Percentiles rank a stretch among this genome's conserved stretches.
Evolutionary conservation across 35 echinoderm and acorn worm genomes (phyloP).

Genomic region (Ptychodera flava): DNA sequence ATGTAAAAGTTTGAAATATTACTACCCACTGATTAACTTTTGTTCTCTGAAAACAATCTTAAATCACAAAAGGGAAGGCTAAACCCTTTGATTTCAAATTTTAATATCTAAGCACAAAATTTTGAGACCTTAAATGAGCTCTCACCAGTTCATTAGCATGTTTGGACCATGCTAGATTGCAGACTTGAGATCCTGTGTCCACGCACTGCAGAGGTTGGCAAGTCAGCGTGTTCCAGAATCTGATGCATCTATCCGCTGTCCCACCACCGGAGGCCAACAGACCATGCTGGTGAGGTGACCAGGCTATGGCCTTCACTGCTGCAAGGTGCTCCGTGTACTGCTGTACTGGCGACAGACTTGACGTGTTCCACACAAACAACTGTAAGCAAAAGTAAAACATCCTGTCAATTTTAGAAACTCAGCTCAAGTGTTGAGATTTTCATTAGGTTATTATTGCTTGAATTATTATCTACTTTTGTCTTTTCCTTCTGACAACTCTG

Average conservation of each 20-base stretch:
- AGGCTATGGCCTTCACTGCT: constrained; percentile 95
- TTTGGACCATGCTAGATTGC: constrained; percentile 99
- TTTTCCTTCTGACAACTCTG: too few species aligned
- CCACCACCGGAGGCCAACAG: constrained; percentile 93
- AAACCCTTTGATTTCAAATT: too few species aligned
- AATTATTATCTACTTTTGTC: too few species aligned
- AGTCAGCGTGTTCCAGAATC: constrained; percentile 88
- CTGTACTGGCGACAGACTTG: constrained; percentile 64
- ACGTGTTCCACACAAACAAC: constrained; percentile 99
- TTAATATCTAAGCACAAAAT: too few species aligned
- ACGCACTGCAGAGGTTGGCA: constrained; percentile 83
- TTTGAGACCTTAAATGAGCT: too few species aligned
- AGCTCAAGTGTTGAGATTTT: too few species aligned
- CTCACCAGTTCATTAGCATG: constrained; percentile 98
- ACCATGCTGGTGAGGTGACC: constrained; percentile 96
- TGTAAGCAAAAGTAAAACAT: constrained; percentile 18
- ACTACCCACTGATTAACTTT: too few species aligned
- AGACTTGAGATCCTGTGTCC: constrained; percentile 97
- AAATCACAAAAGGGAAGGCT: too few species aligned
- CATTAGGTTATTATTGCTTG: too few species aligned
- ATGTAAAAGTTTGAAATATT: too few species aligned
- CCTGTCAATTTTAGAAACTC: too few species aligned
- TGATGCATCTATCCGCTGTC: constrained; percentile 87
- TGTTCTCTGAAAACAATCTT: too few species aligned
- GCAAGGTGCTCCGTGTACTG: constrained; percentile 87